Evolutionary conservation across 2,888 invertebrate species (phyloP).

Genomic region (Aproaerema taeniolella): DNA sequence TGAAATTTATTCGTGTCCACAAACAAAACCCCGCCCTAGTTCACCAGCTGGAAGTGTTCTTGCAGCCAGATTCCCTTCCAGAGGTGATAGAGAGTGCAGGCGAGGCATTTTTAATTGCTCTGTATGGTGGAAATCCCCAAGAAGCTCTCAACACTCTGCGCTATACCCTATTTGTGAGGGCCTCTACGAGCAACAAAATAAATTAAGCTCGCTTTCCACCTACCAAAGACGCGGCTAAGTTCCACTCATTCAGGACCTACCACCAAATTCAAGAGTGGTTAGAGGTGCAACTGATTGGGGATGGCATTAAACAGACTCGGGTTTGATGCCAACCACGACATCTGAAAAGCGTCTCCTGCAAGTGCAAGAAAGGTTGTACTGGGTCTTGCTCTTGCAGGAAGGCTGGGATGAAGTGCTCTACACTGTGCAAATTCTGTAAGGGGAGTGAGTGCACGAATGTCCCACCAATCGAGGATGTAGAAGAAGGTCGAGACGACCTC

Average conservation of each 20-base stretch:
- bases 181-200: background rate
- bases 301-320: constrained; percentile 1
- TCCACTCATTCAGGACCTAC: background rate
- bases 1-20: background rate
- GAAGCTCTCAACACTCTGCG: background rate
- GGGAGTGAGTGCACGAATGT: no score
- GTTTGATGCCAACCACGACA: background rate
- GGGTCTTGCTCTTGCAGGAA: background rate
- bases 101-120: background rate
- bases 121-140: background rate
- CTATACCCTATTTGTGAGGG: background rate
- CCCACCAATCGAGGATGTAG: no score
- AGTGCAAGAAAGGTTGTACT: constrained; percentile 2
- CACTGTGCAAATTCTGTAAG: background rate
- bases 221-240: background rate
- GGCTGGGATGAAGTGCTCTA: background rate
- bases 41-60: background rate
- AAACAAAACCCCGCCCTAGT: background rate
- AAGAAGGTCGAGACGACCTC: no score
- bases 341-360: background rate
- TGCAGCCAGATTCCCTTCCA: background rate
- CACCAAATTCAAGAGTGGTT: background rate
- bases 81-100: background rate
- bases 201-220: no score
- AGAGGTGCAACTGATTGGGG: background rate